These are phyloP conservation scores for Crypturellus undulatus DNA, from an alignment of 2,113 vertebrate genomes.

Conservation along the genomic window DNA sequence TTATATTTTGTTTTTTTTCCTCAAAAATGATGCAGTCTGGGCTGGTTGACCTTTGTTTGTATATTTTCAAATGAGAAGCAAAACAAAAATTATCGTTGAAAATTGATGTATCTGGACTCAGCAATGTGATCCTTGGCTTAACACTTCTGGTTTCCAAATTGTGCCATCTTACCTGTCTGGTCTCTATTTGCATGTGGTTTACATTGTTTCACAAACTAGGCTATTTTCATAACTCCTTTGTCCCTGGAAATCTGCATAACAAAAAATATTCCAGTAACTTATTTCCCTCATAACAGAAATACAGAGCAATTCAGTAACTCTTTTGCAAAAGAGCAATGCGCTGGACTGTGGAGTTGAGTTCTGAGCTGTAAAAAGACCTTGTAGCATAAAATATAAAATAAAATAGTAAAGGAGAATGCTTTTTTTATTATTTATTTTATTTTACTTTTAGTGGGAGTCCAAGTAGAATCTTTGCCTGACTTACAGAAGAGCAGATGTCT, in stretches of 20 bases:
- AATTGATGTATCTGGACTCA: background rate
- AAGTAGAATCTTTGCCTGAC: conserved; percentile 38
- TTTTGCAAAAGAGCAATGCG: background rate
- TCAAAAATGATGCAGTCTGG: fast-evolving
- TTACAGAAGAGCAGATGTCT: conserved; percentile 44
- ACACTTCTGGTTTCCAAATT: background rate
- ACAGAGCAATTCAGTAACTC: background rate
- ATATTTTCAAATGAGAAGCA: background rate
- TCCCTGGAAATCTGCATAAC: background rate
- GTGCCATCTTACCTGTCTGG: background rate
- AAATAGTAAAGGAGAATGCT: background rate
- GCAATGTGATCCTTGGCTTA: background rate
- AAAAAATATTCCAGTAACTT: background rate
- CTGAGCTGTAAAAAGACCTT: background rate
- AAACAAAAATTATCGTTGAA: background rate
- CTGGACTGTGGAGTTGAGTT: background rate
- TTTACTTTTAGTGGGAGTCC: conserved; percentile 7
- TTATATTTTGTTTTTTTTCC: background rate
- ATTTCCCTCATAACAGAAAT: background rate
- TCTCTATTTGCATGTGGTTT: background rate
- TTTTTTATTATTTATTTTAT: background rate
- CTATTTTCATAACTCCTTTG: background rate
- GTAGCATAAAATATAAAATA: background rate
- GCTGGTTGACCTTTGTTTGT: background rate
- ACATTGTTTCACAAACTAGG: background rate